A percentile compares a stretch with the other conserved stretches of the same genome.
Conservation (phyloP, 2,113 vertebrate genomes). For the Melanocharis versteri region DNA sequence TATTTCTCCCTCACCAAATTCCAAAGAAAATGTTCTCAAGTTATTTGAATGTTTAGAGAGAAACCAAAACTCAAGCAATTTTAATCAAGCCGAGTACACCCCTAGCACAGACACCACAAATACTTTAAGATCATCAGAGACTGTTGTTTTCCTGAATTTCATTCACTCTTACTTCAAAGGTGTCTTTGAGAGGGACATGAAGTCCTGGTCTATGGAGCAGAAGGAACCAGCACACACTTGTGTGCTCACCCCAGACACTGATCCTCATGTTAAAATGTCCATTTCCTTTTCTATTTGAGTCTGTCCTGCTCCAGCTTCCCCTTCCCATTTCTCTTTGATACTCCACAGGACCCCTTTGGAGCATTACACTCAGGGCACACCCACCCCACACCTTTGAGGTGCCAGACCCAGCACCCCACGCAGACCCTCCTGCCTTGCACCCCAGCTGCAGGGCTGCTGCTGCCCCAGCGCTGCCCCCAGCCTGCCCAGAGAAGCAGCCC, state of each 20-base stretch:
- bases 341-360: neutral
- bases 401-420: rapidly evolving
- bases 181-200: neutral
- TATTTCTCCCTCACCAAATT: neutral
- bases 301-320: neutral
- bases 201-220: neutral
- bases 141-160: neutral
- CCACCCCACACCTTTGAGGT: rapidly evolving
- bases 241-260: neutral
- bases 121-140: neutral
- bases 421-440: neutral
- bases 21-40: neutral
- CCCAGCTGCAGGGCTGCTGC: neutral
- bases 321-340: neutral
- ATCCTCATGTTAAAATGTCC: neutral
- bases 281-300: neutral
- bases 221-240: neutral
- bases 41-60: neutral
- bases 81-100: neutral
- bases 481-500: neutral
- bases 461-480: neutral
- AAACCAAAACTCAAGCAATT: neutral
- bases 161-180: neutral
- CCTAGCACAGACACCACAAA: neutral
- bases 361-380: rapidly evolving